Evolutionary conservation across 2,888 invertebrate genomes (phyloP).

Genomic region (Drosophila mettleri): DNA sequence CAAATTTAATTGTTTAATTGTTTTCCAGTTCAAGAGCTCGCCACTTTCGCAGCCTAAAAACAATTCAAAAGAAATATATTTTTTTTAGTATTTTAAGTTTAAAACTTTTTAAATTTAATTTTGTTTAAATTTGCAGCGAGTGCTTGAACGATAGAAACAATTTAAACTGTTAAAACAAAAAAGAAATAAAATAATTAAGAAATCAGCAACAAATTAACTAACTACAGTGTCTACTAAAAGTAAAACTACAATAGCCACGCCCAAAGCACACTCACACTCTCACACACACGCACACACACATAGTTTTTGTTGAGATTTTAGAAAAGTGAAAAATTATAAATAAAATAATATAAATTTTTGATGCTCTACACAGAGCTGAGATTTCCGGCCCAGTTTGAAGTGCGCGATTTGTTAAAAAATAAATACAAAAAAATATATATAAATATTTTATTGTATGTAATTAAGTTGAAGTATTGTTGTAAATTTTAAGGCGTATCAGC

Average conservation of each 20-base stretch:
- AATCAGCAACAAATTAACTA: slow-evolving; percentile 66
- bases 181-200: slow-evolving; percentile 35
- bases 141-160: slow-evolving; percentile 40
- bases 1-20: slow-evolving; percentile 27
- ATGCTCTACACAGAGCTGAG: slow-evolving; percentile 47
- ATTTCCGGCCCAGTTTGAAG: slow-evolving; percentile 68
- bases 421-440: slow-evolving; percentile 35
- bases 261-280: slow-evolving; percentile 8
- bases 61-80: not conserved
- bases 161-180: slow-evolving; percentile 25
- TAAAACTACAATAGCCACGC: slow-evolving; percentile 75
- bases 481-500: slow-evolving; percentile 71
- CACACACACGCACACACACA: slow-evolving; percentile 50
- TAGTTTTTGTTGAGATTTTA: slow-evolving; percentile 54
- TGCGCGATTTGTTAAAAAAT: slow-evolving; percentile 68
- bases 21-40: slow-evolving; percentile 34
- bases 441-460: slow-evolving; percentile 58
- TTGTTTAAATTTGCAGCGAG: not conserved
- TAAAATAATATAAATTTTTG: slow-evolving; percentile 33
- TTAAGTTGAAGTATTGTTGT: slow-evolving; percentile 79
- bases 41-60: no score
- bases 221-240: slow-evolving; percentile 79
- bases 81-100: not conserved
- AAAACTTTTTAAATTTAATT: not conserved
- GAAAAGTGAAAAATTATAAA: slow-evolving; percentile 32